Percentiles rank a stretch among this genome's conserved stretches.
Evolutionary conservation across 2,888 invertebrate genomes (phyloP).

Genomic region (Artemia sinica): DNA sequence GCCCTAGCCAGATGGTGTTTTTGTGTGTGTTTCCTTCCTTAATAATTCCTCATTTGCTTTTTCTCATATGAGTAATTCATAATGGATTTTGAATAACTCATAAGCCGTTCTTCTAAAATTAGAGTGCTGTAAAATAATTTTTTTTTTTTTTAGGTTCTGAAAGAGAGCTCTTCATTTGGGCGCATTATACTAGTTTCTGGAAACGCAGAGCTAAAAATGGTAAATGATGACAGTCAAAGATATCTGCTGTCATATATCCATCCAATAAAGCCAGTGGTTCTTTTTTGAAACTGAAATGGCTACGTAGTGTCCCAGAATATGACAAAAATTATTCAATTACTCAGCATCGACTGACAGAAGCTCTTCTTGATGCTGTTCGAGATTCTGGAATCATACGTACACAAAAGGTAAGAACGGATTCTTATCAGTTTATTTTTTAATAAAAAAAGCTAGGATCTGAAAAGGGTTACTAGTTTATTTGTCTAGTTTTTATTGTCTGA

Average conservation of each 20-base stretch:
- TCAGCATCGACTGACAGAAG: conserved; percentile 10
- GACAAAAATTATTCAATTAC: conserved; percentile 3
- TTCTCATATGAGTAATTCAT: too few relatives aligned
- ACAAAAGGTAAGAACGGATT: neutral
- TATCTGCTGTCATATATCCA: conserved; percentile 2
- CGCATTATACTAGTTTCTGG: neutral
- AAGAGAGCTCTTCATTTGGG: neutral
- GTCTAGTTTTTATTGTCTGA: too few relatives aligned
- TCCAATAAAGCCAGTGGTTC: neutral
- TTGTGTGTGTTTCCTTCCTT: too few relatives aligned
- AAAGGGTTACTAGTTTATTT: too few relatives aligned
- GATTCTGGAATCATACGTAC: neutral
- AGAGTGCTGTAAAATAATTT: neutral
- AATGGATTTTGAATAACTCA: too few relatives aligned
- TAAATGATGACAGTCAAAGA: neutral
- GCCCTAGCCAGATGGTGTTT: too few relatives aligned
- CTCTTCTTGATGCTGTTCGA: neutral
- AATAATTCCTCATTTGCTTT: too few relatives aligned
- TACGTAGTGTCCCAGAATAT: neutral
- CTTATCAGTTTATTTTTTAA: neutral
- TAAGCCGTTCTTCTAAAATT: too few relatives aligned
- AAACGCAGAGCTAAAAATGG: neutral
- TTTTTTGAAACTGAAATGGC: neutral
- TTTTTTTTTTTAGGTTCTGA: neutral
- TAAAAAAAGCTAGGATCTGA: too few relatives aligned